phyloP scores from a whole-genome alignment of 2,888 invertebrate species.

The Oeneis ivallda region DNA sequence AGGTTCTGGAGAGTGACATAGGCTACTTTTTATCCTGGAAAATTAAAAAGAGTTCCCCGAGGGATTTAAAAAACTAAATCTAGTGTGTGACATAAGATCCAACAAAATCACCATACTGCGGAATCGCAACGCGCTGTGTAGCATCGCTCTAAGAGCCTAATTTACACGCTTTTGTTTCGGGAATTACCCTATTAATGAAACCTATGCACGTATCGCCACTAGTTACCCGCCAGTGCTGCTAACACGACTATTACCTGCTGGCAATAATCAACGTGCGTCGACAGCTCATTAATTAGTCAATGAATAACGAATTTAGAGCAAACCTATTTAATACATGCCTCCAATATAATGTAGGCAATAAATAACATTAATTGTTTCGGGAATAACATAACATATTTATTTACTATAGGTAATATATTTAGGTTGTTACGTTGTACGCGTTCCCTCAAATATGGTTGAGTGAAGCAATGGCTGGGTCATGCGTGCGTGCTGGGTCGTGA shows the following conservation, averaged over 20 bases:
- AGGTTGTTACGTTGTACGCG: too few relatives aligned
- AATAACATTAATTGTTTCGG: slow-evolving; percentile 9
- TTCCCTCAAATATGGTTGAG: too few relatives aligned
- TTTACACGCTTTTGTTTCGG: not conserved
- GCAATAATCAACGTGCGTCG: slow-evolving; percentile 3
- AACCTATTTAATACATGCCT: slow-evolving; percentile 21
- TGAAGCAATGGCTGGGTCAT: too few relatives aligned
- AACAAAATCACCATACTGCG: too few relatives aligned
- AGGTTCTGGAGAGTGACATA: too few relatives aligned
- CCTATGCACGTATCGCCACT: not conserved
- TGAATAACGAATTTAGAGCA: slow-evolving; percentile 18
- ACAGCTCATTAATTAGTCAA: slow-evolving; percentile 22
- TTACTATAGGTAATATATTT: too few relatives aligned
- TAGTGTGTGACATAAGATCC: too few relatives aligned
- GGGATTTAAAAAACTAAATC: too few relatives aligned
- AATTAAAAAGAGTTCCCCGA: too few relatives aligned
- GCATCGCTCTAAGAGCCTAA: not conserved
- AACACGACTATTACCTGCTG: not conserved
- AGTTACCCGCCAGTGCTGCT: not conserved
- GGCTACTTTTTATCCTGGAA: too few relatives aligned
- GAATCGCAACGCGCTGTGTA: too few relatives aligned
- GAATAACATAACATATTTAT: not conserved
- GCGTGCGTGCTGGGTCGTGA: too few relatives aligned
- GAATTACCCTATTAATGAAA: not conserved
- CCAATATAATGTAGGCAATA: not conserved